Conservation (phyloP, 1,140 invertebrate species). For the Periplaneta americana region DNA sequence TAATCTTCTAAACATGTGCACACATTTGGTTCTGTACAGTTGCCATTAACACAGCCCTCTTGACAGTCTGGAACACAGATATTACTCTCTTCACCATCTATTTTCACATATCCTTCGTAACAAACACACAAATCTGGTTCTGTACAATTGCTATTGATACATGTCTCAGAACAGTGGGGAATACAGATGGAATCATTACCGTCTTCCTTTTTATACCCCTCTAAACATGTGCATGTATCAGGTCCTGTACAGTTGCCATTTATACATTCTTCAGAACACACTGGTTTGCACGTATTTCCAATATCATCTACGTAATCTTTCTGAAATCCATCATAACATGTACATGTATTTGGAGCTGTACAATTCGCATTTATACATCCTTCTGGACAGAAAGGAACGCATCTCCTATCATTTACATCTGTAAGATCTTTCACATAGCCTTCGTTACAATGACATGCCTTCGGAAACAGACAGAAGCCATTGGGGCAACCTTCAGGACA, state of each 20-base stretch:
- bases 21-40: neutral
- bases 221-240: slow-evolving; percentile 25
- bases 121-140: neutral
- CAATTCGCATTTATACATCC: slow-evolving; percentile 53
- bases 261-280: neutral
- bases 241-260: neutral
- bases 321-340: neutral
- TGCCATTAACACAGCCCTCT: neutral
- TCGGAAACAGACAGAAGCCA: neutral
- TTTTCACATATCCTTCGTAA: neutral
- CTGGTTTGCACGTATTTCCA: neutral
- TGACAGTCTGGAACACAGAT: neutral
- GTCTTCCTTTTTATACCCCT: slow-evolving; percentile 20
- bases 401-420: slow-evolving; percentile 31
- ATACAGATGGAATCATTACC: neutral
- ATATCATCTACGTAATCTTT: neutral
- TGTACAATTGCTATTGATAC: slow-evolving; percentile 38
- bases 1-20: slow-evolving; percentile 1
- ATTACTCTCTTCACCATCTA: neutral
- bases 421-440: neutral
- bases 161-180: slow-evolving; percentile 32
- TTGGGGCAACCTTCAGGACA: slow-evolving; percentile 24
- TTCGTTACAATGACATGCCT: neutral
- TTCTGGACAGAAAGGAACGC: slow-evolving; percentile 49
- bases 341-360: slow-evolving; percentile 46